These are phyloP conservation scores for Stichodactyla helianthus DNA, from an alignment of 64 coral and sea anemone species.

Conservation along the genomic window DNA sequence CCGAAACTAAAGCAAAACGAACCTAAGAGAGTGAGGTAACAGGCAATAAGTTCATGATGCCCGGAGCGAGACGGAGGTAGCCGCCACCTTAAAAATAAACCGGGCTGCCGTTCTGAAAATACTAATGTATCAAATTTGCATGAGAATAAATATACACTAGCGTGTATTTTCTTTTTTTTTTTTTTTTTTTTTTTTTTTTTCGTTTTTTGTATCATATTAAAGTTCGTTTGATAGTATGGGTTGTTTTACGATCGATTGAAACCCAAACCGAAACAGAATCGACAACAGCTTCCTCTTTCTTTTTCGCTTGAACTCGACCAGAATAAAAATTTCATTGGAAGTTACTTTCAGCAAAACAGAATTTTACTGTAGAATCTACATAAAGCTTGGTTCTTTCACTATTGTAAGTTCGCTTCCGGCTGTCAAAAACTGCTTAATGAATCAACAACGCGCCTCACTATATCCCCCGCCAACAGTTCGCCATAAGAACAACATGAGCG, in stretches of 20 bases:
- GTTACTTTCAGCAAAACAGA: constrained; percentile 17
- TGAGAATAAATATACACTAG: not conserved
- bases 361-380: not conserved
- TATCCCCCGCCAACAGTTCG: not conserved
- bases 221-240: not conserved
- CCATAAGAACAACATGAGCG: not conserved
- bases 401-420: not conserved
- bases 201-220: not conserved
- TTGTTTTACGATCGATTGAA: not conserved
- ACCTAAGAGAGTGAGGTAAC: not conserved
- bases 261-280: not conserved
- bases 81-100: not conserved
- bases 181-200: too few species aligned
- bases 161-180: not conserved
- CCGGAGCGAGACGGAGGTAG: not conserved
- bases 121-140: not conserved
- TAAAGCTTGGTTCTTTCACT: constrained; percentile 13
- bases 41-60: not conserved
- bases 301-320: not conserved
- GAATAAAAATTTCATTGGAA: not conserved
- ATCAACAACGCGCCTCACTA: not conserved
- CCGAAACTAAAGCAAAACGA: not conserved
- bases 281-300: not conserved
- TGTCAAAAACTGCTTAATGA: not conserved
- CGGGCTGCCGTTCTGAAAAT: not conserved